A percentile compares a stretch with the other conserved stretches of the same genome.
phyloP scores from a whole-genome alignment of 2,888 invertebrate species.

The Limnephilus marmoratus region DNA sequence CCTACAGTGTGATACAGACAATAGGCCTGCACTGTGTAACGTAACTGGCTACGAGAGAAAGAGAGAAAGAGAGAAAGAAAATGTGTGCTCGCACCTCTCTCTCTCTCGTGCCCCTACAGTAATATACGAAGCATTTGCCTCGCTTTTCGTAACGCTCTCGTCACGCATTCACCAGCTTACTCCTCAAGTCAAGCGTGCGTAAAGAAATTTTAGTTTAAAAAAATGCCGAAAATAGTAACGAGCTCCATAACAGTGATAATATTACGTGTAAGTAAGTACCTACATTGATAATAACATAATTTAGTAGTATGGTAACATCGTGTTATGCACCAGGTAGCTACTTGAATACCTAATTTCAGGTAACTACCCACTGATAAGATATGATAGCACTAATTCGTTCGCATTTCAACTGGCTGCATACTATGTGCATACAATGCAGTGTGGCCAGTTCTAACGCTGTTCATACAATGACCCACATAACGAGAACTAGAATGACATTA shows the following conservation, averaged over 20 bases:
- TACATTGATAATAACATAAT: not conserved
- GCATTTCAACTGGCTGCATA: constrained; percentile 26
- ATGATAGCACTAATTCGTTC: not conserved
- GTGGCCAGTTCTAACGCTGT: not conserved
- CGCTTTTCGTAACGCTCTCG: too few species aligned
- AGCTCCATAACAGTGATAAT: not conserved
- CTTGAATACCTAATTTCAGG: constrained; percentile 17
- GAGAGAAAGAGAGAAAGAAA: too few species aligned
- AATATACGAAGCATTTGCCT: too few species aligned
- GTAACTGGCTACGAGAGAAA: too few species aligned
- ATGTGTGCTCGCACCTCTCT: too few species aligned
- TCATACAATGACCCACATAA: constrained; percentile 29
- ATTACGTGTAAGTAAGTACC: not conserved
- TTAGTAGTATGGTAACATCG: not conserved
- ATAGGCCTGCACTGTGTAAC: too few species aligned
- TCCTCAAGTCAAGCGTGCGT: too few species aligned
- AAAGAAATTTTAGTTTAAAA: too few species aligned
- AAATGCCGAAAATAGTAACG: not conserved
- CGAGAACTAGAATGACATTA: not conserved
- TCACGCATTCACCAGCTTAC: too few species aligned
- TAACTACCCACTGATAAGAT: not conserved
- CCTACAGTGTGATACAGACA: too few species aligned
- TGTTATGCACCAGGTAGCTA: not conserved
- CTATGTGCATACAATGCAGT: not conserved
- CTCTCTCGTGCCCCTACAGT: too few species aligned